These are phyloP conservation scores for Antennarius striatus DNA, from an alignment of 2,113 vertebrate species.

Conservation along the genomic window DNA sequence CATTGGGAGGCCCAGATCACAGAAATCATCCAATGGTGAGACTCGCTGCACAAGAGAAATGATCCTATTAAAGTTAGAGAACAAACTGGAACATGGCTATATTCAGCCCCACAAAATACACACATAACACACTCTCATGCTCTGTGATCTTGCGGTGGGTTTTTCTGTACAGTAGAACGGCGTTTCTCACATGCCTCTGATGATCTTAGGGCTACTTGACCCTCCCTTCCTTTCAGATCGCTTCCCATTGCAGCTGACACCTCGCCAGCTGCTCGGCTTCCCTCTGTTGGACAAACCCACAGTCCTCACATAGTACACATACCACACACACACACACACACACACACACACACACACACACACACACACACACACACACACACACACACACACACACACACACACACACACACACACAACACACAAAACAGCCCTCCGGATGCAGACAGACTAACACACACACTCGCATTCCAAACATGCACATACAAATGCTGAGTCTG, in stretches of 20 bases:
- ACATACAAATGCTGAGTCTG: constrained; percentile 30
- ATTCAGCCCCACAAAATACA: not conserved
- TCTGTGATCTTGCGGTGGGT: constrained; percentile 26
- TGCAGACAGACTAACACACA: not conserved
- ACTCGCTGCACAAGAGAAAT: not conserved
- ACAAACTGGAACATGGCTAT: not conserved
- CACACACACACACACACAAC: constrained; percentile 5
- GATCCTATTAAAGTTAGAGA: not conserved
- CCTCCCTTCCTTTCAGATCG: constrained; percentile 63
- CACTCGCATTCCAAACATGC: constrained; percentile 46
- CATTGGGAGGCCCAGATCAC: constrained; percentile 99
- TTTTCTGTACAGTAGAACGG: constrained; percentile 20
- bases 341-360: constrained; percentile 4
- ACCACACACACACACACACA: constrained; percentile 13
- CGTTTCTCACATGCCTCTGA: constrained; percentile 57
- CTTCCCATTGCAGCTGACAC: constrained; percentile 70
- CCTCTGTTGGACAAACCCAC: constrained; percentile 50
- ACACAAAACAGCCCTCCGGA: not conserved
- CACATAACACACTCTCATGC: not conserved
- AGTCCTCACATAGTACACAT: constrained; percentile 56
- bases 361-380: constrained; percentile 6
- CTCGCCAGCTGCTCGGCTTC: constrained; percentile 62
- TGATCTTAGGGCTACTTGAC: constrained; percentile 45
- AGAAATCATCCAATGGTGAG: constrained; percentile 99
- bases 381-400: constrained; percentile 8